These are phyloP conservation scores for Eupithecia vulgata DNA, from an alignment of 2,888 invertebrate genomes.

Conservation along the genomic window DNA sequence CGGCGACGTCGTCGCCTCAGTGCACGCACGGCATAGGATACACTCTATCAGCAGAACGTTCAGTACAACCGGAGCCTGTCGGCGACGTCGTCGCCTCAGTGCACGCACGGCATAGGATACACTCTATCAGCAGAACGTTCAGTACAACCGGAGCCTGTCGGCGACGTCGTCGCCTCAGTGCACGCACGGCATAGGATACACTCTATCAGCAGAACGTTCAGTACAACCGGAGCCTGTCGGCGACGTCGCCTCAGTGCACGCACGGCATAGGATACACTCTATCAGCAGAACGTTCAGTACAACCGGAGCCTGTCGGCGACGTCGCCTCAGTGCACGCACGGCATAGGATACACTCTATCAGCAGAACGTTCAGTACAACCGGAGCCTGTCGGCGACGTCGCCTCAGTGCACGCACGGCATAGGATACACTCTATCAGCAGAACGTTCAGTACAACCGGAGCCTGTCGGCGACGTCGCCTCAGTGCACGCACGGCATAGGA, in stretches of 20 bases:
- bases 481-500: neutral
- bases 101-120: neutral
- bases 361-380: slow-evolving; percentile 13
- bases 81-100: slow-evolving; percentile 24
- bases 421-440: neutral
- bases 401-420: slow-evolving; percentile 4
- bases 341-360: neutral
- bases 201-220: neutral
- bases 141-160: slow-evolving; percentile 24
- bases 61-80: slow-evolving; percentile 23
- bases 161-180: slow-evolving; percentile 23
- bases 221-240: slow-evolving; percentile 25
- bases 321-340: slow-evolving; percentile 14
- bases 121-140: neutral
- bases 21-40: neutral
- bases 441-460: slow-evolving; percentile 14
- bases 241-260: slow-evolving; percentile 18
- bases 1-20: slow-evolving; percentile 25
- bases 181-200: neutral
- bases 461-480: slow-evolving; percentile 29
- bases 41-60: neutral
- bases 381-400: slow-evolving; percentile 30
- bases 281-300: slow-evolving; percentile 5
- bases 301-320: slow-evolving; percentile 27
- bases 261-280: neutral